Evolutionary conservation across 1,140 invertebrate genomes (phyloP).

Genomic region (Hypothenemus hampei): DNA sequence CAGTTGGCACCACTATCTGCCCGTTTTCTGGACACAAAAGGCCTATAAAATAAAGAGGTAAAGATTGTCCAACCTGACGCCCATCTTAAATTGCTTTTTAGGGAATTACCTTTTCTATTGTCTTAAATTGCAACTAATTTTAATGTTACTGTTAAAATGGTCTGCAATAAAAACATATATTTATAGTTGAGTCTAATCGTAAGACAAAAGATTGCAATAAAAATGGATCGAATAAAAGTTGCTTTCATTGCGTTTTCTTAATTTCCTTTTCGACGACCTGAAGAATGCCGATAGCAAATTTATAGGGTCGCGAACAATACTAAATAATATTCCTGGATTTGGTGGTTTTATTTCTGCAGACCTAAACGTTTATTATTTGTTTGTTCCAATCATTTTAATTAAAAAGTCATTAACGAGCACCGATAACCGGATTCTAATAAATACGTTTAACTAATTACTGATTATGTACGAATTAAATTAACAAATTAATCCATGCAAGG

Average conservation of each 20-base stretch:
- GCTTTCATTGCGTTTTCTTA: conserved; percentile 10
- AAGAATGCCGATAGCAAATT: conserved; percentile 1
- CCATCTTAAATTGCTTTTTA: conserved; percentile 1
- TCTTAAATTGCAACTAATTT: too few relatives aligned
- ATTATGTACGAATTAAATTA: background rate
- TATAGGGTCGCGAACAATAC: conserved; percentile 3
- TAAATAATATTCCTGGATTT: conserved; percentile 1
- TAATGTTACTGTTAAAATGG: too few relatives aligned
- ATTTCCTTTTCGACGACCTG: conserved; percentile 8
- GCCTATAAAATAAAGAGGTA: conserved; percentile 24
- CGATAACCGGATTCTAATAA: background rate
- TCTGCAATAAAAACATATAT: too few relatives aligned
- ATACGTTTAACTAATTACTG: background rate
- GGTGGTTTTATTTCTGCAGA: conserved; percentile 1
- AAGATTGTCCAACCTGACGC: conserved; percentile 23
- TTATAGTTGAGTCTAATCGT: too few relatives aligned
- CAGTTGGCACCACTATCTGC: conserved; percentile 24
- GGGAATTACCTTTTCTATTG: too few relatives aligned
- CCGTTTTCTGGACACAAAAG: conserved; percentile 23
- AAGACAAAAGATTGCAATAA: too few relatives aligned
- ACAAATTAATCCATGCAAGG: background rate
- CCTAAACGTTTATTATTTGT: background rate
- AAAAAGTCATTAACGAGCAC: too few relatives aligned
- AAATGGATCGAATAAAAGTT: conserved; percentile 14
- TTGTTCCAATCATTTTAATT: too few relatives aligned